Evolutionary conservation across 2,797 vertebrate species (phyloP), one percentile per base, ranked within the genome.

Genomic region (Anas capensis): DNA sequence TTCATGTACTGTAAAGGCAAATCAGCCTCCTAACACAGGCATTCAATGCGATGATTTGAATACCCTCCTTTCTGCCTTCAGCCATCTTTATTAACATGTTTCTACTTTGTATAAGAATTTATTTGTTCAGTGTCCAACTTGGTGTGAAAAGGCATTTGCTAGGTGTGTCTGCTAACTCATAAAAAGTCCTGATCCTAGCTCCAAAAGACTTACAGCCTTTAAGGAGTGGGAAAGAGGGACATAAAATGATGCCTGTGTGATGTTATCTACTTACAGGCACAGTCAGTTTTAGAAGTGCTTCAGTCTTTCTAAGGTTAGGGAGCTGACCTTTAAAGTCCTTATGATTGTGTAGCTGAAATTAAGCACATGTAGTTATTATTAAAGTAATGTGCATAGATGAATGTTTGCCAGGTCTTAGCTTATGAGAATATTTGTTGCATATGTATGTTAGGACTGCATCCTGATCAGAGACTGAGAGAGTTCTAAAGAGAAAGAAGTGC

Each of bases 61-160:
- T 82, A 89, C 44, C 27, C 10, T 92, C 40, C 46, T 69, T 92
- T 91, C 82, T 87, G 75, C 84, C 70, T 89, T 85, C 54, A 82
- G 42, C 66, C 42, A 14, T 87, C 19, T 79, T 82, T 89, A 57
- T 92, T 91, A 91, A 69, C 66, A 49, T 82, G 46, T 72, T 87
- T 40, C 54, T 91, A 51, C 78, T 85, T 85, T 80, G 58, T 81
- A 8, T 82, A 85, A 57, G 78, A 82, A 87, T 91, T 72, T 76
- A 57, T 88, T 95, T 95, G 84, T 92, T 93, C 78, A 1, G 21
- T 42, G 54, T 92, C 78, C 93, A 85, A 15, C 8, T 72, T 82
- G 17, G 20, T 85, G 78, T 57, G 87, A 87, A 88, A 88, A 95
- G 13, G 23, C 33, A 27, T 36, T 87, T 69, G 12, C 54, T 79